Base-by-base conservation (phyloP, 2,888 invertebrate species). In the Ormyrus thymus region DNA sequence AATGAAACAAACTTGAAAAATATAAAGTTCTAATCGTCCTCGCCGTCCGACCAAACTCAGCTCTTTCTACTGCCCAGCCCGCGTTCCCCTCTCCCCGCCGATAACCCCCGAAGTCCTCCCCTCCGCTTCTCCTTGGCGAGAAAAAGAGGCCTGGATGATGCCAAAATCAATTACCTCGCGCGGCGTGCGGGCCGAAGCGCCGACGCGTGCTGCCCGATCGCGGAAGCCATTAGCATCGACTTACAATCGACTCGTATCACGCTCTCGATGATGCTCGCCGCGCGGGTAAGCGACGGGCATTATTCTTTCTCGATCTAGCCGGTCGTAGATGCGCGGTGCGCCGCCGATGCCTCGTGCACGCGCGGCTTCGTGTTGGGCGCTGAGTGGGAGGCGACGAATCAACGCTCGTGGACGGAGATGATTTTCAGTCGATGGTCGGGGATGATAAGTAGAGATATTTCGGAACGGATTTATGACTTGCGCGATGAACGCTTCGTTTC, bases 191-290 rank as follows among this genome's bases (percentile, higher is more conserved):
- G 51, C 5, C 6, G 1, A 15, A 50, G 46, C 48, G 10, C 2
- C 51, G 59, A 10, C 45, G 7, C 61, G 64, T 7, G 71, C 13
- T 9, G 56, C 7, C 10, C 66, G 73, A 64, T 73, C 66, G 74
- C 74, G 51, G 74, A 74, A 66, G 51, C 74, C 29, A 66, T 66
- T 74, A 74, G 51, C 66, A 66, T 74, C 74, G 65, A 73, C 58
- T 71, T 45, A 61, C 59, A 61, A 59, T 71, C 71, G 71, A 51
- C 45, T 66, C 65, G 43, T 46, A 65, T 65, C 73, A 65, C 73
- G 73, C 11, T 59, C n/a, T 29, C 29, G 29, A 3, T 29, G 0
- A 29, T 4, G 56, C n/a, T 13, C 56, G 13, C 59, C 29, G 7
- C 7, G 8, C 29, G 43, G 1, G 15, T n/a, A 6, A 29, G 29